These are phyloP conservation scores for Stegodyphus dumicola DNA, from an alignment of 1,140 invertebrate genomes.

Conservation along the genomic window DNA sequence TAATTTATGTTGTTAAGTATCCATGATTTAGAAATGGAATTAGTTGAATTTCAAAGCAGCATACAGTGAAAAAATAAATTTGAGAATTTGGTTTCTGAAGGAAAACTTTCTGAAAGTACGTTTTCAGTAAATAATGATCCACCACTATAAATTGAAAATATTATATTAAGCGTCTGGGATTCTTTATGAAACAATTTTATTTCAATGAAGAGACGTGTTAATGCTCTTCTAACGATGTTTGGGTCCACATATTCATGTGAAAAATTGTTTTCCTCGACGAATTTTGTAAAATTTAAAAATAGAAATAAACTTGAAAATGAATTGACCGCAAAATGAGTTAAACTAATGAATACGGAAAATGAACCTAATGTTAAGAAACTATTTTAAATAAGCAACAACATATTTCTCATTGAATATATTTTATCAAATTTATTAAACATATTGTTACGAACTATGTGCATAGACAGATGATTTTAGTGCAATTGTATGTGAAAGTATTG, in stretches of 20 bases:
- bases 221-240: conserved; percentile 11
- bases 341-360: no score
- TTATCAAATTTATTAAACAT: no score
- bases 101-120: conserved; percentile 19
- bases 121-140: conserved; percentile 9
- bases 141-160: conserved; percentile 39
- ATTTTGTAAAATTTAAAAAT: not conserved
- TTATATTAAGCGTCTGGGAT: conserved; percentile 26
- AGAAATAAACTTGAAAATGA: no score
- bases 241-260: conserved; percentile 7
- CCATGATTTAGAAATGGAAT: conserved; percentile 25
- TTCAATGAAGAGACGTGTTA: conserved; percentile 11
- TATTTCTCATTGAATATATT: no score
- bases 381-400: no score
- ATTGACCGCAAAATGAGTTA: no score
- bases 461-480: no score
- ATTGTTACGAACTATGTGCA: no score
- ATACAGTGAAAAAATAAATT: conserved; percentile 6
- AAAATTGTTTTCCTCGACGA: conserved; percentile 10
- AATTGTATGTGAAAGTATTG: no score
- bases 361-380: no score
- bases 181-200: conserved; percentile 12
- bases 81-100: not conserved
- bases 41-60: conserved; percentile 20
- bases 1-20: conserved; percentile 1